phyloP scores from a whole-genome alignment of 2,113 vertebrate genomes.

The Monarcha castaneiventris region DNA sequence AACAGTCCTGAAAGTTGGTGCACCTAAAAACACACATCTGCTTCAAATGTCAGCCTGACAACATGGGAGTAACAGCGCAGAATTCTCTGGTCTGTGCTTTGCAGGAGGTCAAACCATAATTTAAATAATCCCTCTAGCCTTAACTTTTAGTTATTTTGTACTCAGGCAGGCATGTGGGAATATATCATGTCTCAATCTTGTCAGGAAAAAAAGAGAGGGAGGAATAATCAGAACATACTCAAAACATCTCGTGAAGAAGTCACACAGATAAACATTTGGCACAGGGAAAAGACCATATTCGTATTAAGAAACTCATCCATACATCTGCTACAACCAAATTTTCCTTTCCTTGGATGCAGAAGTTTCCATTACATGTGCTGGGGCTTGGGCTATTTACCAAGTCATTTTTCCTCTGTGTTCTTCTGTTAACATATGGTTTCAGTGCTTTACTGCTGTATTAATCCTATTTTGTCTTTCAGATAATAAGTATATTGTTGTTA shows the following conservation, averaged over 20 bases:
- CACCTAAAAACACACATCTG: background rate
- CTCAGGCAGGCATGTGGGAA: background rate
- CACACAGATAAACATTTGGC: constrained; percentile 28
- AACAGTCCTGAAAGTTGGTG: background rate
- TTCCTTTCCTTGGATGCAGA: background rate
- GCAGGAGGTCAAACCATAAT: background rate
- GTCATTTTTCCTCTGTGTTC: background rate
- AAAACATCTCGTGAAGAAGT: constrained; percentile 13
- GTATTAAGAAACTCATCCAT: background rate
- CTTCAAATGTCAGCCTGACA: background rate
- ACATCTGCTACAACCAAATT: background rate
- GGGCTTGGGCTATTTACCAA: background rate
- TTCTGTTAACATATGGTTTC: constrained; percentile 8
- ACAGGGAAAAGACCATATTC: background rate
- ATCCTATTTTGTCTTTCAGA: constrained; percentile 57
- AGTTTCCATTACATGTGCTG: background rate
- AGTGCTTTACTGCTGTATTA: constrained; percentile 20
- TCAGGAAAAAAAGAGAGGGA: background rate
- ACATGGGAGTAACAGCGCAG: background rate
- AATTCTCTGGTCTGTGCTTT: background rate
- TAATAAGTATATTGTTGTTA: constrained; percentile 56
- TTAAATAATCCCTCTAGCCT: constrained; percentile 15
- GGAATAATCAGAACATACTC: constrained; percentile 21
- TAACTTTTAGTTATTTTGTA: background rate
- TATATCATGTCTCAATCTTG: background rate